Evolutionary conservation across 92 coral and sea anemone genomes (phyloP).

Genomic region (Epizoanthus scotinus): DNA sequence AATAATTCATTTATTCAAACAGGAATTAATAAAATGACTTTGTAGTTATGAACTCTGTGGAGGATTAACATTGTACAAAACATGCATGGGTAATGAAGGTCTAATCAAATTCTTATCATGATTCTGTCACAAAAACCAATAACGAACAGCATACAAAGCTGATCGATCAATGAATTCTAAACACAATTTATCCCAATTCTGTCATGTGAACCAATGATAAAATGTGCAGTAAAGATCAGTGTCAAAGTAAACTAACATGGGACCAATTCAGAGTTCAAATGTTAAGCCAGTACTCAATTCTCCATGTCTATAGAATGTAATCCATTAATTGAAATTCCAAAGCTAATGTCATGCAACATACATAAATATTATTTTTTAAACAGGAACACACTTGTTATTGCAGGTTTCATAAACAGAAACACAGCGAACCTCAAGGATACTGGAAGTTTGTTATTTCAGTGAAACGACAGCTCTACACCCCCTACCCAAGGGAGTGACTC

Average conservation of each 20-base stretch:
- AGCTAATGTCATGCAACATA: neutral
- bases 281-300: slow-evolving; percentile 2
- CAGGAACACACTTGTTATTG: too few species aligned
- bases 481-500: slow-evolving; percentile 29
- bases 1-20: neutral
- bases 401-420: neutral
- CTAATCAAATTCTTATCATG: too few species aligned
- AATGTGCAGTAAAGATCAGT: neutral
- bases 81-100: neutral
- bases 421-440: neutral
- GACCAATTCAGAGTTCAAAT: neutral
- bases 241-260: neutral
- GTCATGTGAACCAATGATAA: neutral
- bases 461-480: neutral
- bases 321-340: neutral
- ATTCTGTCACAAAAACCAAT: neutral
- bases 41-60: neutral
- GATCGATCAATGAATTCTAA: neutral
- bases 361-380: too few species aligned
- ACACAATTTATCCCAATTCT: neutral
- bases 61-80: neutral
- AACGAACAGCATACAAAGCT: neutral
- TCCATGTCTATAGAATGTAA: neutral
- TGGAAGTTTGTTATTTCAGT: neutral
- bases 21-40: slow-evolving; percentile 11